Evolutionary conservation across 2,113 vertebrate species (phyloP), one percentile per base, ranked within the genome.

Genomic region (Nicator chloris): DNA sequence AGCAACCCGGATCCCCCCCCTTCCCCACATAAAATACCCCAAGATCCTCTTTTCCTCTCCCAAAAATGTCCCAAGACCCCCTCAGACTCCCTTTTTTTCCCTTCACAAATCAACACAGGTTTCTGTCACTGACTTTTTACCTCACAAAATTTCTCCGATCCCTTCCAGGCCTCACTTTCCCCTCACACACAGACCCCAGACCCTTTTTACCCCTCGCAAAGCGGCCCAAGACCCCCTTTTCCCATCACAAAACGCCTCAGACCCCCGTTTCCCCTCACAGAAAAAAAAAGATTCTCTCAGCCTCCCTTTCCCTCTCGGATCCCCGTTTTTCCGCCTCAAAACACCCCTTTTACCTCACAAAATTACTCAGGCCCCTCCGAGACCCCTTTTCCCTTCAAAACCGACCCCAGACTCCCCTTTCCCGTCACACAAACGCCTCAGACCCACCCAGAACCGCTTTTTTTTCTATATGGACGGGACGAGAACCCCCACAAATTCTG

Each of bases 21-120:
- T 51, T 11, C 24, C 3, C 18, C 39, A 44, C 2, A 0, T 3
- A 31, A 71, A 71, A 70, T 0, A 2, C 13, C 11, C 33, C 39
- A 18, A 5, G 22, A 54, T 26, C 22, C 9, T 22, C 56, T 17
- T 71, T 42, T 26, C 11, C 10, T 3, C 33, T 27, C 57, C 49
- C 47, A 8, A 21, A 72, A 53, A 45, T 1, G 11, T 8, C 82
- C 49, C 81, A 18, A 23, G 14, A 11, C 39, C n/a, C 27, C 18
- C 7, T 42, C 1, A 19, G 12, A 23, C 5, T 24, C 6, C 18
- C 5, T 40, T 7, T 6, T 42, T 42, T 16, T 18, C 12, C 13
- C 12, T 26, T 15, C 59, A 47, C 22, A 64, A 22, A n/a, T 6
- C 28, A 18, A 10, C 8, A 42, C 60, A 4, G 13, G 5, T 9